Base-by-base conservation (phyloP, 2,888 invertebrate genomes). In the Melitaea athalia region DNA sequence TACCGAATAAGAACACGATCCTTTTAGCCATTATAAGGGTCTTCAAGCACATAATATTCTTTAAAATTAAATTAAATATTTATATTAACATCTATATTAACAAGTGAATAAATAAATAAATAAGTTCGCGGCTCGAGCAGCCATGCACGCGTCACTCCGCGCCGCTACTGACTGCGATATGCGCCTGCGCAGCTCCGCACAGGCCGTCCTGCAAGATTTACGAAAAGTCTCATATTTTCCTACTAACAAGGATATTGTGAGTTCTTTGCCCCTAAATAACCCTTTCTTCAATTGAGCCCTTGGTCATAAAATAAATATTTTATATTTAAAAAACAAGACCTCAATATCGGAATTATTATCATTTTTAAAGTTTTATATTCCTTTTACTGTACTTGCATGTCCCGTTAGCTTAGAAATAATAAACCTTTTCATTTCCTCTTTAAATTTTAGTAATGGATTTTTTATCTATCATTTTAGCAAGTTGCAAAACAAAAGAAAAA, bases 131-230 rank as follows among this genome's bases (percentile, higher is more conserved):
- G 47, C 59, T 31, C 55, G 49, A 60, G 67, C 70, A 72, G 52
- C 63, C 77, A 76, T 75, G 73, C 77, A 72, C 73, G 64, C 75
- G 64, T 68, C 62, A 62, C 71, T 66, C 69, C 65, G 68, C 64
- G 52, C 67, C 50, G 69, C 64, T 66, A 72, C 69, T 72, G 72
- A 78, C 80, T 79, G 77, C 55, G 57, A 52, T 59, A 24, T 75
- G 75, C 75, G 76, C 77, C 64, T 63, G 72, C 75, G 76, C 72
- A 72, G 8, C 38, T 38, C 5, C 38, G 38, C 38, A 38, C 6
- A 38, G 52, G 11, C 53, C 42, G 53, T 55, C 67, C 64, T 55
- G 63, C 67, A 67, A 72, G 71, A 74, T 74, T 68, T 72, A 66
- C 69, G 68, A 68, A 76, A 61, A 33, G 49, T 62, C 61, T 43